Base-by-base conservation (phyloP, 2,113 vertebrate genomes). In the Loxodonta africana region DNA sequence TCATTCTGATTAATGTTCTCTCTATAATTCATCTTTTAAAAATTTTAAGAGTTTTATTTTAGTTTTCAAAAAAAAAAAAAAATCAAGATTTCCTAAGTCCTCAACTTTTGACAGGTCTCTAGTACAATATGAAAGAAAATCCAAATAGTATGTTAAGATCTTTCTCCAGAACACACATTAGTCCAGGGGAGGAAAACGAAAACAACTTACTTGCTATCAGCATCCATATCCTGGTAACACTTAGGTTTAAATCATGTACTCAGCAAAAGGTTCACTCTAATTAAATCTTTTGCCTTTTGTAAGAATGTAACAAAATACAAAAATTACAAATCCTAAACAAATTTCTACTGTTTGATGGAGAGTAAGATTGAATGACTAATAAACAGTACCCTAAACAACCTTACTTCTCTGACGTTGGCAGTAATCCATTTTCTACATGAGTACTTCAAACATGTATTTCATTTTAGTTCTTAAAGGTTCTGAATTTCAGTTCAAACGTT, bases 321-420 rank as follows among this genome's bases (percentile, higher is more conserved):
- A 74, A 74, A 69, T 67, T n/a, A 44, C 21, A 93, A 41, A 83
- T 89, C 41, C 51, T 90, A 81, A 91, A 88, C 23, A 73, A 87
- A 90, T n/a, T 78, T 92, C 92, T 78, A 83, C 23, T 69, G 33
- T 95, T 30, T 94, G 95, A 73, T 88, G 57, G 41, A 90, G 53
- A 94, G 81, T 90, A 67, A 62, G 21, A 67, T 25, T 76, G 48
- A 95, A 69, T 73, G 91, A 90, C 78, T 88, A 86, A 82, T 44
- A 41, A 90, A 65, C 1, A 78, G 41, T 28, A 94, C 53, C 69
- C 62, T 83, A 46, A 95, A 57, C 51, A 63, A 69, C 23, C 30
- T 83, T 83, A 74, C 37, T 67, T 93, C 77, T 88, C 37, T 71
- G 62, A 86, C 69, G 80, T 8, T 78, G 6, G 77, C 46, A 76